Percentiles rank a stretch among this genome's conserved stretches.
These are phyloP conservation scores for Terebella lapidaria DNA, from an alignment of 2,888 invertebrate genomes.

Conservation along the genomic window DNA sequence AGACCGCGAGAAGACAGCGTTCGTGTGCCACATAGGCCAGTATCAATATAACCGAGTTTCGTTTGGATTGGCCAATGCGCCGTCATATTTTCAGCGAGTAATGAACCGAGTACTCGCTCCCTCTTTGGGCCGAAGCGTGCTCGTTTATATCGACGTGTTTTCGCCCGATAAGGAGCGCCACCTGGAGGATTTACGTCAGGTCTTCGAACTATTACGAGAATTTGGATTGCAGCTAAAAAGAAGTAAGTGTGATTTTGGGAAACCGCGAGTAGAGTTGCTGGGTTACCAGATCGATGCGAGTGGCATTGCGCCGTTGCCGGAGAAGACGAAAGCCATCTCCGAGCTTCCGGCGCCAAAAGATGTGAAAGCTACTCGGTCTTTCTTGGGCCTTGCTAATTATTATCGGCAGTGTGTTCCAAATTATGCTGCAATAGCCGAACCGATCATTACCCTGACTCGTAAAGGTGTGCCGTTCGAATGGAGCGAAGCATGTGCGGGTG, in stretches of 20 bases:
- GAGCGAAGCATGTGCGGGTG: not conserved
- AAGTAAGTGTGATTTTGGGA: constrained; percentile 1
- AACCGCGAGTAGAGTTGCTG: not conserved
- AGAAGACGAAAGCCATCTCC: not conserved
- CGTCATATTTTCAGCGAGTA: not conserved
- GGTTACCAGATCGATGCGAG: not conserved
- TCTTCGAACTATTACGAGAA: not conserved
- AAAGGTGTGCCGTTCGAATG: not conserved
- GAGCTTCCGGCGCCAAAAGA: not conserved
- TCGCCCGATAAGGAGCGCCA: not conserved
- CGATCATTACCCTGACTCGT: not conserved
- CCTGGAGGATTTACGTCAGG: not conserved
- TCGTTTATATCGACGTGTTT: constrained; percentile 2
- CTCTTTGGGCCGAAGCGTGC: not conserved
- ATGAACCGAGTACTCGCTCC: not conserved
- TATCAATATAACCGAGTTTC: constrained; percentile 1
- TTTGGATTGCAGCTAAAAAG: not conserved
- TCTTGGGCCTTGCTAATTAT: not conserved
- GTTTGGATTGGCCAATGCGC: constrained; percentile 3
- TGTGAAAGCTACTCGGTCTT: not conserved
- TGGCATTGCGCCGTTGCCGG: not conserved
- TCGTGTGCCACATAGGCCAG: constrained; percentile 3
- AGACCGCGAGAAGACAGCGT: constrained; percentile 1
- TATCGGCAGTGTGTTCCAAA: constrained; percentile 1
- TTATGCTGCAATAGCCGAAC: constrained; percentile 4